Base-by-base conservation (phyloP, 2,797 vertebrate species). In the Coranthus polyacanthus region DNA sequence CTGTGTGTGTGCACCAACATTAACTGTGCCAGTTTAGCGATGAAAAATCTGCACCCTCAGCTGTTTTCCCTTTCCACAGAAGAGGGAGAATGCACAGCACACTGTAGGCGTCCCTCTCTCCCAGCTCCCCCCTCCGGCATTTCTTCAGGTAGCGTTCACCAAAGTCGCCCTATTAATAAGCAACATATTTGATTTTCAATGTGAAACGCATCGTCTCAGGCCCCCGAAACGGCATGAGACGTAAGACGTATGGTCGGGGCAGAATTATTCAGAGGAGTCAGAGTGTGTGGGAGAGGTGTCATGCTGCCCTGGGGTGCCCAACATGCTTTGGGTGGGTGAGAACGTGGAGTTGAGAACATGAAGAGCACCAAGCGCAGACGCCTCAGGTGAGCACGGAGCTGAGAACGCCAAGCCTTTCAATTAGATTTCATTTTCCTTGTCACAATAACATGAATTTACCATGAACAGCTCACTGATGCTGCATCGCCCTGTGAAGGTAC, bases 171-270 rank as follows among this genome's bases (percentile, higher is more conserved):
- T 92, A 92, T 94, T 93, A 93, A 93, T 92, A 94, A 94, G 91
- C 90, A 94, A 93, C 92, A 93, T 94, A 94, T 94, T 94, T 94
- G 91, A 91, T 92, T 94, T 93, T 87, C 85, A 63, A 84, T 82
- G 76, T 56, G 75, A 84, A 84, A 70, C 29, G 36, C 79, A 38
- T 89, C 72, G 82, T 91, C 86, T 86, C 75, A 63, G 79, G 68
- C 78, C 80, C 70, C 32, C 44, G 54, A 78, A 75, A 66, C 73
- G 53, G 60, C 66, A 37, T 1, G 60, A 78, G 72, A 76, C 68
- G 57, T 50, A 68, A 87, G 83, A 78, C 44, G 79, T 80, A 44
- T 65, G 78, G 81, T 80, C 6, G 81, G 86, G 88, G 87, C 84
- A 86, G 85, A 86, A 89, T 90, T 86, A 91, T 88, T 86, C 86